Conservation (phyloP, 2,888 invertebrate genomes). For the Cephus nigrinus region DNA sequence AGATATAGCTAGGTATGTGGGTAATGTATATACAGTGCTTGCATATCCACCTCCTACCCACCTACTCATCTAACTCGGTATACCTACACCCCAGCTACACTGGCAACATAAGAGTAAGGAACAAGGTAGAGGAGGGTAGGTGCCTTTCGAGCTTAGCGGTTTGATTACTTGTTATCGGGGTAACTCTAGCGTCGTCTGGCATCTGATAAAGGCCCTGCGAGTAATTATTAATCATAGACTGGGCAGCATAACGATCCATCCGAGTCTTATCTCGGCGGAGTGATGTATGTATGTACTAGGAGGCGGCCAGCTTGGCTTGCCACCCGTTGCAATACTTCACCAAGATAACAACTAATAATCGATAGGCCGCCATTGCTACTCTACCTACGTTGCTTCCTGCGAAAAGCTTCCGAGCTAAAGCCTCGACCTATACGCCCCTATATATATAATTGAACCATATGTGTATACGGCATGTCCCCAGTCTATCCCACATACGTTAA, state of each 20-base stretch:
- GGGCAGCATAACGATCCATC: constrained; percentile 61
- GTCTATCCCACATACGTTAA: background rate
- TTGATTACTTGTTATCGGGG: constrained; percentile 60
- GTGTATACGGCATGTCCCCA: background rate
- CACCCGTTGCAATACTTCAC: constrained; percentile 54
- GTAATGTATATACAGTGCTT: background rate
- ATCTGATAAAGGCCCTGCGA: constrained; percentile 60
- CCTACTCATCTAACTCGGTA: background rate
- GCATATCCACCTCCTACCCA: background rate
- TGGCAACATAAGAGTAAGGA: background rate
- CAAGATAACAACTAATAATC: constrained; percentile 61
- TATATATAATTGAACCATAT: background rate
- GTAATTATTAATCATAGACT: constrained; percentile 65
- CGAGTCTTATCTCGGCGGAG: constrained; percentile 61
- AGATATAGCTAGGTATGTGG: background rate
- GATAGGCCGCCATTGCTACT: constrained; percentile 51
- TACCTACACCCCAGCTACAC: background rate
- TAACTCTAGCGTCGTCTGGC: constrained; percentile 50
- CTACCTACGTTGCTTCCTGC: constrained; percentile 25
- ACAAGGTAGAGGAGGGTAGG: background rate
- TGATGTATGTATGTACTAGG: constrained; percentile 52
- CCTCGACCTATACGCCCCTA: background rate
- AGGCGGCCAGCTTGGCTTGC: constrained; percentile 17
- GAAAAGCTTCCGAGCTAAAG: constrained; percentile 26
- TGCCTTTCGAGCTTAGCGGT: constrained; percentile 30